phyloP scores from a whole-genome alignment of 2,888 invertebrate species.

The Brachyopa scutellaris region DNA sequence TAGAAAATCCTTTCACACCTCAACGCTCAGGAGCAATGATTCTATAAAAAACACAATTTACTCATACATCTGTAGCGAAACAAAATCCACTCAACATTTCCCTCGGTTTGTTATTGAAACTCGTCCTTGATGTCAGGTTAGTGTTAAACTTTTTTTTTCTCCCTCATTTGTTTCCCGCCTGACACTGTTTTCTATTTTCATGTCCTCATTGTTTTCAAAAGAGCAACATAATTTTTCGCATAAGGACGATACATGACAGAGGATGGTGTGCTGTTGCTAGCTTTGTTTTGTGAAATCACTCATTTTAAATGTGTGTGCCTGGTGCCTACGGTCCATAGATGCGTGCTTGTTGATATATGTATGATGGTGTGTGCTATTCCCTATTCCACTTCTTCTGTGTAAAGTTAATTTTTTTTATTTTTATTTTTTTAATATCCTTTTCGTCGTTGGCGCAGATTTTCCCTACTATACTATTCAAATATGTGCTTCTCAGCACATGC shows the following conservation, averaged over 20 bases:
- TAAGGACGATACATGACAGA: slow-evolving; percentile 30
- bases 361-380: slow-evolving; percentile 33
- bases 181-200: slow-evolving; percentile 59
- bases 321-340: slow-evolving; percentile 32
- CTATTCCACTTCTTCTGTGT: slow-evolving; percentile 36
- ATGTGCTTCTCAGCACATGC: slow-evolving; percentile 10
- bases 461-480: not conserved
- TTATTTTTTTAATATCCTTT: slow-evolving; percentile 39
- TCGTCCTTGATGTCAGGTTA: slow-evolving; percentile 55
- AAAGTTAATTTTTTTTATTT: slow-evolving; percentile 50
- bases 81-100: slow-evolving; percentile 26
- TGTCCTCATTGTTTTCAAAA: slow-evolving; percentile 49
- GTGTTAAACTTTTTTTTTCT: slow-evolving; percentile 42
- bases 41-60: slow-evolving; percentile 28
- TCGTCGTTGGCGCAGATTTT: slow-evolving; percentile 39
- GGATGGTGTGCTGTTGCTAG: slow-evolving; percentile 3
- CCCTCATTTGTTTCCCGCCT: slow-evolving; percentile 50
- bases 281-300: slow-evolving; percentile 53
- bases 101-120: slow-evolving; percentile 32
- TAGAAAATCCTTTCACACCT: too few species aligned
- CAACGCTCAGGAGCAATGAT: too few species aligned
- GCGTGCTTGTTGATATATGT: slow-evolving; percentile 31
- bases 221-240: slow-evolving; percentile 49
- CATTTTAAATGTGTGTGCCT: slow-evolving; percentile 55
- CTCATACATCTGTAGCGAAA: slow-evolving; percentile 38